A percentile compares a stretch with the other conserved stretches of the same genome.
These are phyloP conservation scores for Rhagophthalmus giganteus DNA, from an alignment of 2,888 invertebrate species.

Conservation along the genomic window DNA sequence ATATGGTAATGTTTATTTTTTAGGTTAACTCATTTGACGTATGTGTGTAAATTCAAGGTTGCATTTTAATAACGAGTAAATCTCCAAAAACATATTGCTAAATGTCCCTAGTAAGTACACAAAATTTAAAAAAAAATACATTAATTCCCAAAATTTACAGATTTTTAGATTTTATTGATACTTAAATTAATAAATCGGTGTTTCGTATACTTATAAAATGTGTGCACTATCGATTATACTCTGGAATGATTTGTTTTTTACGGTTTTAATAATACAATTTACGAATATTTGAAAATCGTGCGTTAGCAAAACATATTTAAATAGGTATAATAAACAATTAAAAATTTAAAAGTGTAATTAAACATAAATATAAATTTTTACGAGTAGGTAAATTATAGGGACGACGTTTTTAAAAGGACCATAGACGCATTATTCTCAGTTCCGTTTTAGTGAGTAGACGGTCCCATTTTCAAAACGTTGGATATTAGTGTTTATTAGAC, in stretches of 20 bases:
- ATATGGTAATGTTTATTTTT: slow-evolving; percentile 18
- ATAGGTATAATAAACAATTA: too few species aligned
- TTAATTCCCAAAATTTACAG: not conserved
- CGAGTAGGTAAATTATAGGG: not conserved
- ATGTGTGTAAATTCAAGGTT: too few species aligned
- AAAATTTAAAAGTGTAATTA: too few species aligned
- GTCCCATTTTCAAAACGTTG: slow-evolving; percentile 26
- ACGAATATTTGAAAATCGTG: too few species aligned
- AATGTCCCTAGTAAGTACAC: not conserved
- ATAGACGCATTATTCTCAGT: slow-evolving; percentile 24
- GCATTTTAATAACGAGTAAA: too few species aligned
- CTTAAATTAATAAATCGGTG: too few species aligned
- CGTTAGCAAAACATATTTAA: too few species aligned
- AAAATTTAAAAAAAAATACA: not conserved
- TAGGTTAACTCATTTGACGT: slow-evolving; percentile 37
- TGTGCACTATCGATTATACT: too few species aligned
- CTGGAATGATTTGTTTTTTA: too few species aligned
- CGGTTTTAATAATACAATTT: too few species aligned
- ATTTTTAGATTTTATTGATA: too few species aligned
- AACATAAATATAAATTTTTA: not conserved
- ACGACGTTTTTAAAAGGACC: slow-evolving; percentile 28
- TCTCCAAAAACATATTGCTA: not conserved
- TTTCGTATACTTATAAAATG: too few species aligned
- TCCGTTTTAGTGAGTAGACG: slow-evolving; percentile 29
- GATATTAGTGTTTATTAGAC: slow-evolving; percentile 1